Evolutionary conservation across 1,140 invertebrate genomes (phyloP).

Genomic region (Liolophura sinensis): DNA sequence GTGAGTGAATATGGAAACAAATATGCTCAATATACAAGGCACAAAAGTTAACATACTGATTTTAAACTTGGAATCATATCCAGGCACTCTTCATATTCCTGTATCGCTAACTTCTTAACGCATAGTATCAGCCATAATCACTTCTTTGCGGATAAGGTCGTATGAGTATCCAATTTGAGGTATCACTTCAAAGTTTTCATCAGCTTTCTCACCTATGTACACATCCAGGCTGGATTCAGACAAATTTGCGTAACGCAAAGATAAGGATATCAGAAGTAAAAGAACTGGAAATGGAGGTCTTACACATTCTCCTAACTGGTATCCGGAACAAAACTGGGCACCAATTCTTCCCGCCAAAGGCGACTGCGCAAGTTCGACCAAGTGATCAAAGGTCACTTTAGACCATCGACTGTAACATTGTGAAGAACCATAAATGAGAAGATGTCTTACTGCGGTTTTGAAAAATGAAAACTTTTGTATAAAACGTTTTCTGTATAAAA

Average conservation of each 20-base stretch:
- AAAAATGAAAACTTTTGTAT: too few relatives aligned
- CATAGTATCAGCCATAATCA: too few relatives aligned
- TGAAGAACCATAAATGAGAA: too few relatives aligned
- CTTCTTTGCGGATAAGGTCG: not conserved
- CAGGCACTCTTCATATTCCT: too few relatives aligned
- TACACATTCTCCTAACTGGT: slow-evolving; percentile 7
- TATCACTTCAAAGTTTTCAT: not conserved
- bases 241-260: too few relatives aligned
- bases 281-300: not conserved
- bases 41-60: too few relatives aligned
- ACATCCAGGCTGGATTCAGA: not conserved
- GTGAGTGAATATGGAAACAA: not conserved
- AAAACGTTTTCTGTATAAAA: too few relatives aligned
- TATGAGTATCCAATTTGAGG: not conserved
- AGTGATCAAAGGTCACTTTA: slow-evolving; percentile 20
- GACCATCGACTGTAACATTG: slow-evolving; percentile 15
- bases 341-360: slow-evolving; percentile 14
- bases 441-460: too few relatives aligned
- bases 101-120: too few relatives aligned
- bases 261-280: too few relatives aligned
- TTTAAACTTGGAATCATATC: too few relatives aligned
- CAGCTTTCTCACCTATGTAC: too few relatives aligned
- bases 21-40: not conserved
- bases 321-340: slow-evolving; percentile 23
- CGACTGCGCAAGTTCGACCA: slow-evolving; percentile 10